Evolutionary conservation across 2,888 invertebrate genomes (phyloP).

Genomic region (Pseudococcus jackbeardsleyi): DNA sequence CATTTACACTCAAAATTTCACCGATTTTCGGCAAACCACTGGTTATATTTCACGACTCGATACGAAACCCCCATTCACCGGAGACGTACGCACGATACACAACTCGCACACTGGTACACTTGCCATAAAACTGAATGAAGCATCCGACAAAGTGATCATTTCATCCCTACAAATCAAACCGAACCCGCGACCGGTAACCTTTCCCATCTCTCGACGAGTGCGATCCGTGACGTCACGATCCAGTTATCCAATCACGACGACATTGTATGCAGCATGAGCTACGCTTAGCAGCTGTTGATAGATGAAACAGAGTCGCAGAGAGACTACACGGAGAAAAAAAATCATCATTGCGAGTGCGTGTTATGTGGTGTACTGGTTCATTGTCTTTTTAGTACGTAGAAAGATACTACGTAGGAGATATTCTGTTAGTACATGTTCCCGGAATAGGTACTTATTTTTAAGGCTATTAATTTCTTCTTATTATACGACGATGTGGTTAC

Average conservation of each 20-base stretch:
- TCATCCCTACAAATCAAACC: constrained; percentile 54
- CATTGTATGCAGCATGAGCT: constrained; percentile 29
- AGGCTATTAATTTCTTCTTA: not conserved
- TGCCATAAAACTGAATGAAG: constrained; percentile 23
- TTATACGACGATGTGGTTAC: not conserved
- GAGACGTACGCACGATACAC: constrained; percentile 25
- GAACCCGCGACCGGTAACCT: not conserved
- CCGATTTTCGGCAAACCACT: not conserved
- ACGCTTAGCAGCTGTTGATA: constrained; percentile 41
- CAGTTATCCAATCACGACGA: constrained; percentile 57
- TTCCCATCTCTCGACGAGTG: not conserved
- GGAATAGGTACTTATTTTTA: not conserved
- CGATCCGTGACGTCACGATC: constrained; percentile 58
- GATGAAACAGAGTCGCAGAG: not conserved
- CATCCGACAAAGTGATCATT: constrained; percentile 32
- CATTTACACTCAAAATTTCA: not conserved
- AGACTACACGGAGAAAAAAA: not conserved
- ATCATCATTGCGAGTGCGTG: not conserved
- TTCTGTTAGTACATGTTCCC: not conserved
- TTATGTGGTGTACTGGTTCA: not conserved
- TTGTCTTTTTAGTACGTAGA: not conserved
- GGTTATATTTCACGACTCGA: not conserved
- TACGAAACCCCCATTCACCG: not conserved
- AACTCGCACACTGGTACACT: constrained; percentile 35
- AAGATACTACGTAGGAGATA: not conserved